Evolutionary conservation across 2,888 invertebrate genomes (phyloP).

Genomic region (Chrysotoxum bicinctum): DNA sequence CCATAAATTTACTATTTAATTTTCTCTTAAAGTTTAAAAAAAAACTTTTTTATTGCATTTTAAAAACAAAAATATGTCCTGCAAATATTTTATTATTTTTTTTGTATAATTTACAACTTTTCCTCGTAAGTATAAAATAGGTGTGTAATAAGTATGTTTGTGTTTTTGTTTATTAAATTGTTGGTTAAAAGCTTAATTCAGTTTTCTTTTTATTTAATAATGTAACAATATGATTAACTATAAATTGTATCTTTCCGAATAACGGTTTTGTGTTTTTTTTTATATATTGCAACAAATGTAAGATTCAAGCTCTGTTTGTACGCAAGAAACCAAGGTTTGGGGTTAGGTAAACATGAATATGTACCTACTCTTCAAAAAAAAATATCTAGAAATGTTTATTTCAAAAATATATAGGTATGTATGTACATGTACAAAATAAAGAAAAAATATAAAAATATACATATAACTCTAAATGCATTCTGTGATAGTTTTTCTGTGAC

Average conservation of each 20-base stretch:
- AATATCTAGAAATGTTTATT: neutral
- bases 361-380: neutral
- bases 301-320: slow-evolving; percentile 39
- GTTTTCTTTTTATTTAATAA: neutral
- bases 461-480: neutral
- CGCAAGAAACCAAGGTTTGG: slow-evolving; percentile 50
- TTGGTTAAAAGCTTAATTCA: slow-evolving; percentile 9
- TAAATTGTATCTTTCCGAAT: neutral
- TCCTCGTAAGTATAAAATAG: slow-evolving; percentile 29
- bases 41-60: neutral
- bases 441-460: neutral
- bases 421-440: neutral
- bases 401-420: neutral
- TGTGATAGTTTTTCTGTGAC: neutral
- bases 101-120: slow-evolving; percentile 10
- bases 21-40: neutral
- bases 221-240: neutral
- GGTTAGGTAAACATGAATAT: slow-evolving; percentile 2
- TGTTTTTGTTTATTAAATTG: neutral
- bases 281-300: neutral
- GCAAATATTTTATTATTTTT: neutral
- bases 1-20: neutral
- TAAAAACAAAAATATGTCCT: neutral
- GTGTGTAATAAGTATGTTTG: neutral
- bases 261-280: neutral